Base-by-base conservation (phyloP, 2,888 invertebrate species). In the Vannuccia rotundouncinata region DNA sequence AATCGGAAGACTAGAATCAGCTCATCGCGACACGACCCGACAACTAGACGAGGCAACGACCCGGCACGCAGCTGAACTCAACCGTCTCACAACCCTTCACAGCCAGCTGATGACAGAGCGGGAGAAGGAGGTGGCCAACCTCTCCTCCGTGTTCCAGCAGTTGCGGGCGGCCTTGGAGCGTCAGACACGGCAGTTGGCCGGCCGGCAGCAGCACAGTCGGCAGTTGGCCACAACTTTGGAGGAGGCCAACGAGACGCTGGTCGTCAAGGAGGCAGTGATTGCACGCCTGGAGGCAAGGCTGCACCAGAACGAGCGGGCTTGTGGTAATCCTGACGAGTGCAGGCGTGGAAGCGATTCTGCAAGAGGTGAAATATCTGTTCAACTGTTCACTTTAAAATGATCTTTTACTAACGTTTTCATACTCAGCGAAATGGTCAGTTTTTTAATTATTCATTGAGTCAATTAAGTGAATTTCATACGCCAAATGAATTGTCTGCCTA, bases 41-140 rank as follows among this genome's bases (percentile, higher is more conserved):
- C 66, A 13, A 5, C 66, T 66, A 5, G 22, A 66, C 22, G 66
- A 66, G 22, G 66, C 66, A 5, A 22, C 22, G 2, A 5, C 5
- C 17, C 66, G 66, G 66, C 66, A 66, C 66, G 25, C 66, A 5
- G 66, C 13, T 2, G 66, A 66, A 22, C 22, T 66, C 10, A 22
- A 5, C 66, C 66, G 66, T 2, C 66, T 66, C 2, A 66, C 66
- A 17, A 27, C 10, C 66, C 10, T 66, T 5, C 66, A 66, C 25
- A 27, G 10, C 66, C 66, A 66, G 66, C 66, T 66, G 10, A 66
- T 66, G 66, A 22, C 66, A 17, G 66, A 66, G 22, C 66, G 66
- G 10, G 66, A 66, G 66, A 66, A 66, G 25, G 66, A 66, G 22
- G 66, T 66, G 66, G 66, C 66, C 5, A 66, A 66, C 66, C 66